Percentiles rank a stretch among this genome's conserved stretches.
Evolutionary conservation across 2,797 vertebrate genomes (phyloP).

Genomic region (Acestrorhynchus altus): DNA sequence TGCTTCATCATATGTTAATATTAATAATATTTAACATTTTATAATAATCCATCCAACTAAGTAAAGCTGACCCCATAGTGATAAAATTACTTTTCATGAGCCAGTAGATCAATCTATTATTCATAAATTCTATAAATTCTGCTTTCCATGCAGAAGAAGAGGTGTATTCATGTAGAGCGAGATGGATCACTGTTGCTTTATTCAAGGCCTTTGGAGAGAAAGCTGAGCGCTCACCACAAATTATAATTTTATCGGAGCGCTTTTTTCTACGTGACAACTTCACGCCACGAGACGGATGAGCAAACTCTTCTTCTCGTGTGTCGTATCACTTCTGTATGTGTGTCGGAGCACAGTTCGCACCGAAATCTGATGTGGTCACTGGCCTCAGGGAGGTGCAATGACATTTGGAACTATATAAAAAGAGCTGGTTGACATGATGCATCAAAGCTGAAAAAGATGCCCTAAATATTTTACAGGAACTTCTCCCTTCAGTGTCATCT

Average conservation of each 20-base stretch:
- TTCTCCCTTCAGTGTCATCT: background rate
- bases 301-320: conserved; percentile 58
- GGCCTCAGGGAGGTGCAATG: conserved; percentile 62
- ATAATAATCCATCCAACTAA: background rate
- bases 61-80: background rate
- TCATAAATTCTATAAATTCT: background rate
- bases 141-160: background rate
- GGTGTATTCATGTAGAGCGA: background rate
- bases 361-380: conserved; percentile 65
- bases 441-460: no score
- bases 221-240: conserved; percentile 49
- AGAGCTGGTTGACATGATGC: no score
- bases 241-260: conserved; percentile 55
- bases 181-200: conserved; percentile 4
- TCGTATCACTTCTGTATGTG: conserved; percentile 45
- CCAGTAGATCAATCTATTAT: conserved; percentile 2
- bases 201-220: conserved; percentile 46
- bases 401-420: conserved; percentile 63
- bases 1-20: background rate
- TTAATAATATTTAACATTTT: background rate
- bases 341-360: conserved; percentile 65
- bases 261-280: conserved; percentile 51
- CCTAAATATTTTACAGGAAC: conserved; percentile 67
- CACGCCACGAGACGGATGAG: conserved; percentile 41
- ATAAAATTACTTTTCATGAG: background rate